Conservation (phyloP, 2,113 vertebrate species). For the Scatophagus argus region DNA sequence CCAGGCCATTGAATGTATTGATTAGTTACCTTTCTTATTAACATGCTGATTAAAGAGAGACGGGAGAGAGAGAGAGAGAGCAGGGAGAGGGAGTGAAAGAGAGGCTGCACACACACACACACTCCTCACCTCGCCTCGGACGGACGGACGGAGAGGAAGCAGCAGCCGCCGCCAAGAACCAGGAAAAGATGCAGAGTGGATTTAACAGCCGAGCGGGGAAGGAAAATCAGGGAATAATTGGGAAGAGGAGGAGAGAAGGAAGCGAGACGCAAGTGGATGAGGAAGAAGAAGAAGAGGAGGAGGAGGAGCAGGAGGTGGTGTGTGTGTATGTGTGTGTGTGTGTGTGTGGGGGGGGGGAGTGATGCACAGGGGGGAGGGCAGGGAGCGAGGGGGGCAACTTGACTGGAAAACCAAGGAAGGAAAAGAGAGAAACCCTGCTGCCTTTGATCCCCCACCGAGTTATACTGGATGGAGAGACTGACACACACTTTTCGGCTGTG, state of each 20-base stretch:
- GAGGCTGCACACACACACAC: slow-evolving; percentile 65
- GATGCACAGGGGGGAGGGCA: slow-evolving; percentile 36
- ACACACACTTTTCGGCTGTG: slow-evolving; percentile 70
- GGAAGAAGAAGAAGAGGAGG: slow-evolving; percentile 51
- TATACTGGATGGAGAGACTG: slow-evolving; percentile 65
- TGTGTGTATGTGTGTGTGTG: too few species aligned
- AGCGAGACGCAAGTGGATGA: slow-evolving; percentile 64
- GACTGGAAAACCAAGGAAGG: slow-evolving; percentile 67
- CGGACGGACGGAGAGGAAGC: slow-evolving; percentile 55
- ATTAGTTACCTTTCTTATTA: slow-evolving; percentile 92
- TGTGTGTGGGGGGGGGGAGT: slow-evolving; percentile 40
- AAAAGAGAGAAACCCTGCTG: slow-evolving; percentile 65
- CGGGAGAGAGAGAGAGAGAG: slow-evolving; percentile 75
- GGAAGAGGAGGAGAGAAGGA: slow-evolving; percentile 67
- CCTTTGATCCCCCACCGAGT: slow-evolving; percentile 76
- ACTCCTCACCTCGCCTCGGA: slow-evolving; percentile 56
- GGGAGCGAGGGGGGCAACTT: slow-evolving; percentile 44
- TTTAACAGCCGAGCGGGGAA: slow-evolving; percentile 64
- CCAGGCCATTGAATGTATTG: slow-evolving; percentile 88
- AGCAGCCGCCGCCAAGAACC: slow-evolving; percentile 28
- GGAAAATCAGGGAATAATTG: slow-evolving; percentile 62
- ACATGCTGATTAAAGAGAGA: slow-evolving; percentile 89
- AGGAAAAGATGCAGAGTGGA: slow-evolving; percentile 68
- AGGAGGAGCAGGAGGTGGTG: slow-evolving; percentile 17
- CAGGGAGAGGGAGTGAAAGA: slow-evolving; percentile 68